These are phyloP conservation scores for Raja brachyura DNA, from an alignment of 2,113 vertebrate species.

Conservation along the genomic window DNA sequence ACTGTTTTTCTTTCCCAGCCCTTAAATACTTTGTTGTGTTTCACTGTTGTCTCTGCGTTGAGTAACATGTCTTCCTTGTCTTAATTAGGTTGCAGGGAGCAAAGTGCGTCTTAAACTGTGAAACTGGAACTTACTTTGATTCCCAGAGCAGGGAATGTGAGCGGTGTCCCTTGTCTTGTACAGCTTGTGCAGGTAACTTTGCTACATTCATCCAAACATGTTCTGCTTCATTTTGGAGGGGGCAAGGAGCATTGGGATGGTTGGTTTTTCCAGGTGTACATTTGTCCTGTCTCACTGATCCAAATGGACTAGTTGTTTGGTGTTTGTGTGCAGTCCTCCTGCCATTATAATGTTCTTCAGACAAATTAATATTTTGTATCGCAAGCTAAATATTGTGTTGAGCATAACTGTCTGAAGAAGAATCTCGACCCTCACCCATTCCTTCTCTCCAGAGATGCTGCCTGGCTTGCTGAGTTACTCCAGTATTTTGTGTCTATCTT, in stretches of 20 bases:
- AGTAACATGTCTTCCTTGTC: conserved; percentile 29
- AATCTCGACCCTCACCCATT: no score
- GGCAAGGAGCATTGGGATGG: neutral
- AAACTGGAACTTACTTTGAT: conserved; percentile 79
- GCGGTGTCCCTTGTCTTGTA: conserved; percentile 79
- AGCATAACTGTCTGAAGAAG: no score
- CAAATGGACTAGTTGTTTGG: neutral
- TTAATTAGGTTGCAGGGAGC: conserved; percentile 74
- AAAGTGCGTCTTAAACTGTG: conserved; percentile 78
- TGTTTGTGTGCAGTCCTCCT: neutral
- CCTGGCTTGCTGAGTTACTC: no score
- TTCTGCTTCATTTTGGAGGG: neutral
- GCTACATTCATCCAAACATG: neutral
- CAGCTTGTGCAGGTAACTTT: conserved; percentile 80
- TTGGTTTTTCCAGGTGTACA: neutral
- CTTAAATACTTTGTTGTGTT: neutral
- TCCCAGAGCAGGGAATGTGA: conserved; percentile 77
- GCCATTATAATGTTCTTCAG: neutral
- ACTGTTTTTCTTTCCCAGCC: neutral
- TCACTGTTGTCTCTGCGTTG: neutral
- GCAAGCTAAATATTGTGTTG: neutral
- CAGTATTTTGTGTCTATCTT: neutral
- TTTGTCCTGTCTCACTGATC: neutral
- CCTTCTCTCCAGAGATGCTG: no score
- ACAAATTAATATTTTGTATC: neutral